A percentile compares a stretch with the other conserved stretches of the same genome.
Conservation (phyloP, 1,140 invertebrate genomes). For the Calosoma granatense region DNA sequence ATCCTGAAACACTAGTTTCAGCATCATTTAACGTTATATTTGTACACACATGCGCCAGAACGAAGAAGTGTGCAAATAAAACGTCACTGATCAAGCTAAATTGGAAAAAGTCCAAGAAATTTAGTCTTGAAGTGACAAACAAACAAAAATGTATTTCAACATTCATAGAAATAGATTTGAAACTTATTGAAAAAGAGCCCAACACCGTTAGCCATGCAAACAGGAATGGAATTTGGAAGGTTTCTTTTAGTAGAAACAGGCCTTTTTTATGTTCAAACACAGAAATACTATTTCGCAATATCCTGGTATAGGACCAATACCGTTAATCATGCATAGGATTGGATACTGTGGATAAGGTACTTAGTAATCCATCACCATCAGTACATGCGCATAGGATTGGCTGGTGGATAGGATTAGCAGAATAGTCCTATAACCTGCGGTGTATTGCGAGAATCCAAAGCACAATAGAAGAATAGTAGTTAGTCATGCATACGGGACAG, state of each 20-base stretch:
- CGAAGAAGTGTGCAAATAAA: background rate
- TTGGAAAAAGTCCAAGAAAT: background rate
- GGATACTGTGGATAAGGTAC: background rate
- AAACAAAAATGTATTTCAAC: background rate
- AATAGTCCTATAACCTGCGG: too few species aligned
- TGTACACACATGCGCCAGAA: background rate
- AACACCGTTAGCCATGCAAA: too few species aligned
- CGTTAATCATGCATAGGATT: conserved; percentile 4
- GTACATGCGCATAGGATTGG: background rate
- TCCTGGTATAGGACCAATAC: background rate
- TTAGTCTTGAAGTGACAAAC: background rate
- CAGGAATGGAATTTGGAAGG: too few species aligned
- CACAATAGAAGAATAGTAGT: too few species aligned
- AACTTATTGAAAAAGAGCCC: too few species aligned
- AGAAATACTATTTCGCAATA: too few species aligned
- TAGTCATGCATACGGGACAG: too few species aligned
- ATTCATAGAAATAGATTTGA: background rate
- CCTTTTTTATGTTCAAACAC: background rate
- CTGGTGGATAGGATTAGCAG: background rate
- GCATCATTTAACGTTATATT: too few species aligned
- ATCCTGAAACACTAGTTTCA: too few species aligned
- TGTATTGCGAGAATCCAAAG: too few species aligned
- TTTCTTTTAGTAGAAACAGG: too few species aligned
- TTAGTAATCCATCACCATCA: background rate
- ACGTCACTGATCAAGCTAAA: background rate